Conservation (phyloP, 2,888 invertebrate genomes). For the Marasmarcha lunaedactyla region DNA sequence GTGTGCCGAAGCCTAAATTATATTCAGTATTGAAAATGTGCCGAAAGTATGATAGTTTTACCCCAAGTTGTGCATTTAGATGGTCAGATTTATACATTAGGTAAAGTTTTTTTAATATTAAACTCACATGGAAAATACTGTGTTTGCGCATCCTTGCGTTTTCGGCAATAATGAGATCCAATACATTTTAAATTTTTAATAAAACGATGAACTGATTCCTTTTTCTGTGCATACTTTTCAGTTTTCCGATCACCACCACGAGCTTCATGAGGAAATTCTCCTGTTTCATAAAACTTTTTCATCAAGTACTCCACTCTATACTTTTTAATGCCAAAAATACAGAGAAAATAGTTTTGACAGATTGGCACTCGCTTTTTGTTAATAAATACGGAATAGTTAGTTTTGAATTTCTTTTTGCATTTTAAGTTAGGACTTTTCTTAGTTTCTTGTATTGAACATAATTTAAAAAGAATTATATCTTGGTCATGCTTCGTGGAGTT, state of each 20-base stretch:
- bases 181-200: constrained; percentile 17
- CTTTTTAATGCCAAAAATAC: constrained; percentile 13
- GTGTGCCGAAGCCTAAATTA: constrained; percentile 20
- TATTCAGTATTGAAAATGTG: constrained; percentile 19
- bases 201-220: constrained; percentile 18
- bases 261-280: constrained; percentile 13
- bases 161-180: constrained; percentile 18
- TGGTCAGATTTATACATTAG: neutral
- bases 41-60: constrained; percentile 16
- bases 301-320: constrained; percentile 13
- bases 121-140: constrained; percentile 15
- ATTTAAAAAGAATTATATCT: too few relatives aligned
- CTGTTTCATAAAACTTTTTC: constrained; percentile 13
- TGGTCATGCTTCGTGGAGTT: too few relatives aligned
- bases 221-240: constrained; percentile 19
- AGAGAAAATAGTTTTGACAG: constrained; percentile 7
- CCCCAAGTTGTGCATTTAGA: neutral
- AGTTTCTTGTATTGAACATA: too few relatives aligned
- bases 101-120: constrained; percentile 13
- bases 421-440: too few relatives aligned
- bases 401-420: constrained; percentile 4
- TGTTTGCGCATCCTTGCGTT: constrained; percentile 11
- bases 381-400: constrained; percentile 8
- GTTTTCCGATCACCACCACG: too few relatives aligned
- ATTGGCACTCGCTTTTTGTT: constrained; percentile 3